Base-by-base conservation (phyloP, 2,888 invertebrate species). In the Hyles lineata region DNA sequence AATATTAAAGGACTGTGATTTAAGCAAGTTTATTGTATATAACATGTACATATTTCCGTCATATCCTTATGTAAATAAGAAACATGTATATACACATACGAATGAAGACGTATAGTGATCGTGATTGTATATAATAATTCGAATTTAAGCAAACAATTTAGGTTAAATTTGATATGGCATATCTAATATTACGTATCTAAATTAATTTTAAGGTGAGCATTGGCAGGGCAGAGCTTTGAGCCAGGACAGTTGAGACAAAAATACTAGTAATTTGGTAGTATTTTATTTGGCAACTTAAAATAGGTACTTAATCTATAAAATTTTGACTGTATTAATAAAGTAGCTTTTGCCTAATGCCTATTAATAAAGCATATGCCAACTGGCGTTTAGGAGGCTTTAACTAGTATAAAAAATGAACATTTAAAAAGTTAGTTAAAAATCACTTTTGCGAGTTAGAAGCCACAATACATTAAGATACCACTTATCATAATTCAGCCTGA, bases 91-190 rank as follows among this genome's bases (percentile, higher is more conserved):
- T 80, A 82, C 84, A 83, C 63, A 74, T 75, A 82, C 74, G 72
- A 77, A 76, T 63, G 82, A 91, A 92, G 91, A 91, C 91, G 84
- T 78, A 91, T 87, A 91, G 90, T 91, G 91, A 92, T 89, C 83
- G 86, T 84, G 79, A 78, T 70, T 93, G 91, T 93, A 92, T 74
- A 92, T 90, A 91, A 70, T 73, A 81, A 81, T 72, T 32, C 75
- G 82, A 81, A 81, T 23, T 23, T 75, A 75, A 78, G 76, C 60
- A 76, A 61, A 72, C 43, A 55, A 21, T 29, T 58, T 55, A 35
- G 25, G 9, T 72, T 80, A 79, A 76, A 75, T 76, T 78, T 79
- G 72, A 75, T 80, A 75, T 77, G 75, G 74, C 73, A 73, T 60
- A 78, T 75, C 77, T 72, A 75, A 74, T 76, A 74, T 70, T 70